Conservation (phyloP, 2,797 vertebrate species). For the Pelobates cultripes region DNA sequence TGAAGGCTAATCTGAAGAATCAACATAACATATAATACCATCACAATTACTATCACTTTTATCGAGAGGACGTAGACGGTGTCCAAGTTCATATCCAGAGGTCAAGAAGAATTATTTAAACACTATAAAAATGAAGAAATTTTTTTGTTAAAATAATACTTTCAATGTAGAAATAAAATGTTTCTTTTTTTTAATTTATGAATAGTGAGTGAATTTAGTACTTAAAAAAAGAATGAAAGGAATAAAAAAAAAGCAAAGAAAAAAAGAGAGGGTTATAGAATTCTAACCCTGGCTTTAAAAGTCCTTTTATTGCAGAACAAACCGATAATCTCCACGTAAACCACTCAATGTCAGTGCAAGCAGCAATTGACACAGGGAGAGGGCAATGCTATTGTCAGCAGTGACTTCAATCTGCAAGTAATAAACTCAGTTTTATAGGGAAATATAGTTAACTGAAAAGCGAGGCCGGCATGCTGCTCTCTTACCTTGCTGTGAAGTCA, state of each 20-base stretch:
- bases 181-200: no score
- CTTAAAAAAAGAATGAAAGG: no score
- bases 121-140: no score
- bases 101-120: no score
- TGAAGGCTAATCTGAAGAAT: no score
- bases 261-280: conserved; percentile 19
- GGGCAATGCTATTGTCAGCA: conserved; percentile 34
- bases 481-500: conserved; percentile 5
- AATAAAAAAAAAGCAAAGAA: background rate
- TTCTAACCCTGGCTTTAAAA: conserved; percentile 36
- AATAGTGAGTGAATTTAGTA: no score
- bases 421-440: conserved; percentile 39
- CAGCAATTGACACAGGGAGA: background rate
- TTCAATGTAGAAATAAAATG: no score
- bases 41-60: no score
- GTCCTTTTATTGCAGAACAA: conserved; percentile 36
- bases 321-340: conserved; percentile 45
- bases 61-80: no score
- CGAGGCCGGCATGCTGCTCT: conserved; percentile 12
- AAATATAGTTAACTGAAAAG: conserved; percentile 15
- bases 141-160: no score
- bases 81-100: no score
- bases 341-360: conserved; percentile 30
- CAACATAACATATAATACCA: no score
- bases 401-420: conserved; percentile 9